Conservation (phyloP, 1,140 invertebrate species). For the Hypothenemus hampei region DNA sequence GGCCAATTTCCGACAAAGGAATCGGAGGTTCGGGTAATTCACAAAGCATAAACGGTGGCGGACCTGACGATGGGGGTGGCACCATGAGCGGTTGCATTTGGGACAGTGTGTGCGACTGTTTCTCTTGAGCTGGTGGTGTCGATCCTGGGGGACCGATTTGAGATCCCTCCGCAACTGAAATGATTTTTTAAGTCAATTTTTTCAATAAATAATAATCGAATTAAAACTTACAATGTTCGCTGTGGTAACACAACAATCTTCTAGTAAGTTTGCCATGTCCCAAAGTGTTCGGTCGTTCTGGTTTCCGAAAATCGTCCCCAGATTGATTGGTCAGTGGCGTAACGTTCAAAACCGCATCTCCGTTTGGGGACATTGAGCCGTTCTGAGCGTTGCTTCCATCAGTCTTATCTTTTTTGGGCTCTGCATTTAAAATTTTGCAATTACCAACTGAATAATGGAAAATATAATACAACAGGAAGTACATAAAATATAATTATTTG, state of each 20-base stretch:
- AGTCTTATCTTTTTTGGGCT: constrained; percentile 86
- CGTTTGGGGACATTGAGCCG: constrained; percentile 57
- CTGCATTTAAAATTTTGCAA: too few species aligned
- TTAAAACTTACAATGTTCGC: constrained; percentile 58
- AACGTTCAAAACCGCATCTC: constrained; percentile 47
- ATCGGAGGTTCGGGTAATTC: constrained; percentile 87
- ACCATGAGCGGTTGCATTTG: constrained; percentile 30
- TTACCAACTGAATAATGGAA: too few species aligned
- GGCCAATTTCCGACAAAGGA: constrained; percentile 86
- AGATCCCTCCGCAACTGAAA: constrained; percentile 51
- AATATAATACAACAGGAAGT: too few species aligned
- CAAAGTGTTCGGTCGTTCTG: constrained; percentile 68
- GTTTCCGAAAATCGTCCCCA: constrained; percentile 50
- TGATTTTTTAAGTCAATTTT: not conserved
- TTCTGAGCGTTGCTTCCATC: constrained; percentile 64
- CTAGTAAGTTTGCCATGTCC: constrained; percentile 66
- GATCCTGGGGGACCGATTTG: constrained; percentile 49
- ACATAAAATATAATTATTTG: too few species aligned
- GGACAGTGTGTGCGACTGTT: constrained; percentile 44
- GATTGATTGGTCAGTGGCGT: constrained; percentile 34
- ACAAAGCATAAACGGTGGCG: constrained; percentile 62
- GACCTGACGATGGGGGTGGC: constrained; percentile 36
- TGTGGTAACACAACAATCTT: constrained; percentile 66
- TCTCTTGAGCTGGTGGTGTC: constrained; percentile 50
- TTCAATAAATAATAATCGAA: not conserved